Conservation (phyloP, 2,888 invertebrate genomes). For the Scaptodrosophila latifasciaeformis region DNA sequence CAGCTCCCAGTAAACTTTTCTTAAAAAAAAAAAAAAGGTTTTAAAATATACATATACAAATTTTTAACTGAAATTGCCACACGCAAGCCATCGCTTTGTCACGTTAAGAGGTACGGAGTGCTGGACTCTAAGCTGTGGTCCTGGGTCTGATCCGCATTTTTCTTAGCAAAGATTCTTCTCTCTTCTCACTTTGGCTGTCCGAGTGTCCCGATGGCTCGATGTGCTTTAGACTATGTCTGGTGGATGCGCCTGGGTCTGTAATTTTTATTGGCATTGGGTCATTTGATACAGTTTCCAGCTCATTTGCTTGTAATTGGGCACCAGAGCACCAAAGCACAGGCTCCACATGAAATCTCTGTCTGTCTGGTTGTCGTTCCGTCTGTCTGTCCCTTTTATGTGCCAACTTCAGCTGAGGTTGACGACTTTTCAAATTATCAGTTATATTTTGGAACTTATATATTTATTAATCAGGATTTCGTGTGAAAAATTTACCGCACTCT, state of each 20-base stretch:
- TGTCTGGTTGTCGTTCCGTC: slow-evolving; percentile 18
- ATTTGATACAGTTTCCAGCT: slow-evolving; percentile 76
- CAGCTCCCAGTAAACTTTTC: too few relatives aligned
- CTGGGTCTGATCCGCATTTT: slow-evolving; percentile 7
- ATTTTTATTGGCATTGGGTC: slow-evolving; percentile 70
- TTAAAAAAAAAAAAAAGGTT: slow-evolving; percentile 23
- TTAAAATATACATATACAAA: slow-evolving; percentile 27
- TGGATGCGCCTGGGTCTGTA: slow-evolving; percentile 55
- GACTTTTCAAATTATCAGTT: slow-evolving; percentile 66
- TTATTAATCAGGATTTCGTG: slow-evolving; percentile 70
- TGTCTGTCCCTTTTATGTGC: slow-evolving; percentile 18
- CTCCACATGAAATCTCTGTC: slow-evolving; percentile 41
- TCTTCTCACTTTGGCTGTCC: too few relatives aligned
- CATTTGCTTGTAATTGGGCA: slow-evolving; percentile 75
- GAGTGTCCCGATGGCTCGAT: slow-evolving; percentile 14
- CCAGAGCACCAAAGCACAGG: slow-evolving; percentile 56
- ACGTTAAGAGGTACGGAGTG: slow-evolving; percentile 43
- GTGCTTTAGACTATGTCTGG: too few relatives aligned
- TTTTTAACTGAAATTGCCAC: slow-evolving; percentile 75
- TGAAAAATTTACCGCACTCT: slow-evolving; percentile 66
- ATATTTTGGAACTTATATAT: slow-evolving; percentile 57
- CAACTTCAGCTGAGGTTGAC: slow-evolving; percentile 57
- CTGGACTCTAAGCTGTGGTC: slow-evolving; percentile 13
- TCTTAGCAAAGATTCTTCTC: slow-evolving; percentile 25
- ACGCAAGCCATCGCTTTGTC: slow-evolving; percentile 75